phyloP scores from a whole-genome alignment of 2,797 vertebrate genomes.

The Parambassis ranga region DNA sequence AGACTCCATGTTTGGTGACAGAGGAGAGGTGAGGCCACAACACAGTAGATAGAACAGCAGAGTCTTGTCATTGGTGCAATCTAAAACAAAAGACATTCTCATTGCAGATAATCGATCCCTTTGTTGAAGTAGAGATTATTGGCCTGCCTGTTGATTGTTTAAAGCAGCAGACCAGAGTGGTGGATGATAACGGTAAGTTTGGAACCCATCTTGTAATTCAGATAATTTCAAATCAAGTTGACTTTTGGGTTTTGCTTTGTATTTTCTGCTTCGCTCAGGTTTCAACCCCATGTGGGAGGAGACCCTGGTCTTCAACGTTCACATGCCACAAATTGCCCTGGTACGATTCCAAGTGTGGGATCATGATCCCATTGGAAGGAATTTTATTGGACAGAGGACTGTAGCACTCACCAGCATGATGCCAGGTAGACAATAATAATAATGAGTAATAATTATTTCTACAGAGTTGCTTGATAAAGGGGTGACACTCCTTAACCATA shows the following conservation, averaged over 20 bases:
- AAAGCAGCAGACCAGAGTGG: constrained; percentile 94
- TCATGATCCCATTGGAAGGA: constrained; percentile 92
- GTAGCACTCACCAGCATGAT: constrained; percentile 93
- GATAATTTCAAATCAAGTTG: neutral
- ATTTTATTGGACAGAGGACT: constrained; percentile 96
- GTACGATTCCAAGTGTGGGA: constrained; percentile 97
- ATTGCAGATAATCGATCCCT: constrained; percentile 95
- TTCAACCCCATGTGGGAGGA: constrained; percentile 99
- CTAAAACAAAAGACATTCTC: neutral
- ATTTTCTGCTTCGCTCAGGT: constrained; percentile 64
- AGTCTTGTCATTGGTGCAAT: neutral
- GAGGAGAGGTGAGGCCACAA: constrained; percentile 86
- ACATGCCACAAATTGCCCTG: constrained; percentile 91
- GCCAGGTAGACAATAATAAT: constrained; percentile 93
- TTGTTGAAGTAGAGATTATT: constrained; percentile 96
- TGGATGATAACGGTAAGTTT: constrained; percentile 92
- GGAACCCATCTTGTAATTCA: neutral
- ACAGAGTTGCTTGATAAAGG: neutral
- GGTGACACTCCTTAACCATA: neutral
- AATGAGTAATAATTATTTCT: no score
- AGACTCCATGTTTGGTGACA: constrained; percentile 95
- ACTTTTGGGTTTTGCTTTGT: neutral
- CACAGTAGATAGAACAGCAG: neutral
- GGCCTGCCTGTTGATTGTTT: constrained; percentile 90
- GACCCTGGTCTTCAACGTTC: constrained; percentile 90